A percentile compares a stretch with the other conserved stretches of the same genome.
Conservation (phyloP, 2,888 invertebrate species). For the Drosophila robusta region DNA sequence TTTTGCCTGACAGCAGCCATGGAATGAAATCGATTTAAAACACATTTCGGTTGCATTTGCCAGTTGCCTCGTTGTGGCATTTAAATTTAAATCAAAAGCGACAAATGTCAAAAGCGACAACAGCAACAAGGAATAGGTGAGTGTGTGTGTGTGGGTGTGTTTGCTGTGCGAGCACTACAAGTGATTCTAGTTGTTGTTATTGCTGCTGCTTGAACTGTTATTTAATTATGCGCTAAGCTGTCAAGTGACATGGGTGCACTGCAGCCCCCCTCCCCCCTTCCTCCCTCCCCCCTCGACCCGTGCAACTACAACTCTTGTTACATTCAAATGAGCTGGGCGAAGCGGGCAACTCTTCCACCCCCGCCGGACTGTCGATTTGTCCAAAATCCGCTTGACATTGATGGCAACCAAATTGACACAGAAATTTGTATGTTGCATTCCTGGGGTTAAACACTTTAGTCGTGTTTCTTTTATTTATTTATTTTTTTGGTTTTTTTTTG, state of each 20-base stretch:
- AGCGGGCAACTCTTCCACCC: conserved; percentile 19
- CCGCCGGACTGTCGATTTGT: conserved; percentile 40
- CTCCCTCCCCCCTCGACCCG: conserved; percentile 1
- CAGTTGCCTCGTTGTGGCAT: conserved; percentile 49
- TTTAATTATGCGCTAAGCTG: conserved; percentile 78
- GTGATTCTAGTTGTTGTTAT: conserved; percentile 5
- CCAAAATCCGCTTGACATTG: conserved; percentile 66
- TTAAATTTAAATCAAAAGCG: conserved; percentile 50
- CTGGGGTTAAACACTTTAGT: conserved; percentile 53
- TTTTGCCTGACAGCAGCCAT: conserved; percentile 37
- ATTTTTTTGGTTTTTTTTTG: conserved; percentile 36
- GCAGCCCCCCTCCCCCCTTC: conserved; percentile 8
- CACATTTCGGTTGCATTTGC: conserved; percentile 58
- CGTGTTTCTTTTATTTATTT: conserved; percentile 6
- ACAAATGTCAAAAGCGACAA: conserved; percentile 57
- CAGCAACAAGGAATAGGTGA: conserved; percentile 28
- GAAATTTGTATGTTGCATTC: conserved; percentile 58
- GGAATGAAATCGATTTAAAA: conserved; percentile 61
- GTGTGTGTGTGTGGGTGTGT: conserved; percentile 5
- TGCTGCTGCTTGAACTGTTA: conserved; percentile 48
- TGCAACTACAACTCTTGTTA: conserved; percentile 49
- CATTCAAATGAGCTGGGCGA: conserved; percentile 44
- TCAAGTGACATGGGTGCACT: conserved; percentile 75
- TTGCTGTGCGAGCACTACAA: background rate
- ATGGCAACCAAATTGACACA: conserved; percentile 74